A percentile compares a stretch with the other conserved stretches of the same genome.
These are phyloP conservation scores for Unio pictorum DNA, from an alignment of 2,888 invertebrate species.

Conservation along the genomic window DNA sequence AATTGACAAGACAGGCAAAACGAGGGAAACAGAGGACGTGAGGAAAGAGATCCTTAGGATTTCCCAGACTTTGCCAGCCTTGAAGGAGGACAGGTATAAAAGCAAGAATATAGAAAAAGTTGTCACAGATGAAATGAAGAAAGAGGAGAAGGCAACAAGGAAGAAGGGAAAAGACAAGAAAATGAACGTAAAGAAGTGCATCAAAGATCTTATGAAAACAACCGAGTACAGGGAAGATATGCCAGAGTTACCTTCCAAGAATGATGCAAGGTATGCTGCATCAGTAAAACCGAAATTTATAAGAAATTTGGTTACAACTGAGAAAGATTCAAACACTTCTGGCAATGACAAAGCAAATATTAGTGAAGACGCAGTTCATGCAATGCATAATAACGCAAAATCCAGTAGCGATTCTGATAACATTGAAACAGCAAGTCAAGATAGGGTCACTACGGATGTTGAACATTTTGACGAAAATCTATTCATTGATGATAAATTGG, in stretches of 20 bases:
- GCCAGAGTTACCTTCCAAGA: conserved; percentile 2
- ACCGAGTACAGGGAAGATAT: conserved; percentile 7
- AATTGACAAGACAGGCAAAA: background rate
- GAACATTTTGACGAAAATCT: no score
- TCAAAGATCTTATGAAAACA: conserved; percentile 34
- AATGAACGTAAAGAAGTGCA: conserved; percentile 13
- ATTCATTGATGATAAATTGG: no score
- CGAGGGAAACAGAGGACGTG: conserved; percentile 9
- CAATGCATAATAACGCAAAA: no score
- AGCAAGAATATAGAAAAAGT: conserved; percentile 14
- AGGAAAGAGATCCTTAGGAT: conserved; percentile 25
- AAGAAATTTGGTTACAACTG: conserved; percentile 73
- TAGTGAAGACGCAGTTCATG: no score
- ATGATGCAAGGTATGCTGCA: conserved; percentile 10
- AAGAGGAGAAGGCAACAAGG: conserved; percentile 7
- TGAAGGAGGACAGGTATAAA: conserved; percentile 4
- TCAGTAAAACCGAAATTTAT: conserved; percentile 69
- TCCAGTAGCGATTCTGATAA: no score
- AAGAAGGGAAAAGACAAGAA: conserved; percentile 13
- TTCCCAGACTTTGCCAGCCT: conserved; percentile 16
- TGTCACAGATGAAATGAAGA: background rate
- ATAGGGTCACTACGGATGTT: no score
- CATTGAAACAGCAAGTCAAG: no score
- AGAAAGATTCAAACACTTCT: no score
- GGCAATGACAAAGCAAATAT: no score